Base-by-base conservation (phyloP, 37 sponge, comb jelly and placozoan species). In the Halichondria panicea region DNA sequence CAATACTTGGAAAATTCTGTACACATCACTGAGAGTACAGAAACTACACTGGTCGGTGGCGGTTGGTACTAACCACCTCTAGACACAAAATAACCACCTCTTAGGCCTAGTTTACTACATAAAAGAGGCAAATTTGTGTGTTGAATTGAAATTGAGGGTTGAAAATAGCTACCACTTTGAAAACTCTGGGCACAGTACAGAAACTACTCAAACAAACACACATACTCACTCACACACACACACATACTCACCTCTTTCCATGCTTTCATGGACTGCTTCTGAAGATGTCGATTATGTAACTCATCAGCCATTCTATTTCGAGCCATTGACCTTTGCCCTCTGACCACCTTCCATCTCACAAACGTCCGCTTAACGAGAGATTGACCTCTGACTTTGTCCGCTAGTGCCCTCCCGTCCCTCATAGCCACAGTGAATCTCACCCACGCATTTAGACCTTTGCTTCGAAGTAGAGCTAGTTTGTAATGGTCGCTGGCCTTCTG, bases 161-260 rank as follows among this genome's bases (percentile, higher is more conserved):
- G n/a, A n/a, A n/a, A n/a, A n/a, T n/a, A n/a, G n/a, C n/a, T n/a
- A n/a, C n/a, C n/a, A n/a, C n/a, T n/a, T n/a, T n/a, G n/a, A n/a
- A n/a, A n/a, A n/a, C n/a, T n/a, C n/a, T n/a, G n/a, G n/a, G n/a
- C n/a, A n/a, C n/a, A n/a, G n/a, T n/a, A n/a, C n/a, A n/a, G n/a
- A n/a, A n/a, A n/a, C n/a, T n/a, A n/a, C n/a, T n/a, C n/a, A n/a
- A n/a, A n/a, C n/a, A n/a, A n/a, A n/a, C n/a, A n/a, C n/a, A n/a
- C n/a, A n/a, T n/a, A n/a, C n/a, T n/a, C n/a, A n/a, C n/a, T n/a
- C n/a, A n/a, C n/a, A n/a, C n/a, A n/a, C n/a, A n/a, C n/a, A n/a
- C n/a, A n/a, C n/a, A n/a, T n/a, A 0, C 74, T 25, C 32, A 87
- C 88, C 77, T 76, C 22, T 22, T 12, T 82, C 88, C 88, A 88